Evolutionary conservation across 2,113 vertebrate species (phyloP), one percentile per base, ranked within the genome.

Genomic region (Tichodroma muraria): DNA sequence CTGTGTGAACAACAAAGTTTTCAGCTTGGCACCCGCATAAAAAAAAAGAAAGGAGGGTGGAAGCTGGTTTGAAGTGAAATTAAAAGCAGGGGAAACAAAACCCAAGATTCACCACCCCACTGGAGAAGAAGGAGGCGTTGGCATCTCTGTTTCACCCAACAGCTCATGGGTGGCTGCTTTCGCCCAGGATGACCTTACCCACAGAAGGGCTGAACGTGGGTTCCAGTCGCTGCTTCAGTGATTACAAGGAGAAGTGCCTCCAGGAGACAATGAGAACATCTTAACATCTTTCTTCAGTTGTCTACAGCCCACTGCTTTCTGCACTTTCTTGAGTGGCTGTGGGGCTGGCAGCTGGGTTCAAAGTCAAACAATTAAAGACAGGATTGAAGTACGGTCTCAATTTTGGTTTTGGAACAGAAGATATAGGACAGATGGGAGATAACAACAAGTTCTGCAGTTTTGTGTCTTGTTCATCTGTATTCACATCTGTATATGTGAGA

Each of bases 21-120:
- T 93, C 69, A 92, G 44, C 44, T 75, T 93, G 83, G 60, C 77
- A 94, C 15, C 11, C 52, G 4, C 69, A 83, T 28, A 1, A 56
- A 37, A 66, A 60, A 80, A 60, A 25, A 44, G 16, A 54, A 35
- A 3, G 45, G 28, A 90, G 87, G 23, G 27, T 61, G 14, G 16
- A 93, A 92, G 35, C 21, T 80, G 33, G 63, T 92, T 85, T 94
- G 88, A 95, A 95, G 85, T 38, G 15, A 93, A 90, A 33, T 90
- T 93, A 88, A 92, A 95, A 95, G 47, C 80, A 78, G 78, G 17
- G 33, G 38, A 73, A 86, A 82, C 49, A 70, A 96, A 70, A 22
- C 1, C 6, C 50, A 78, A 23, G 45, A 85, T 66, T 85, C 1
- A 0, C n/a, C 52, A 83, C 59, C 56, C 85, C 33, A n/a, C 68